Percentiles rank a stretch among this genome's conserved stretches.
phyloP scores from a whole-genome alignment of 2,888 invertebrate species.

The Galerucella nymphaeae region DNA sequence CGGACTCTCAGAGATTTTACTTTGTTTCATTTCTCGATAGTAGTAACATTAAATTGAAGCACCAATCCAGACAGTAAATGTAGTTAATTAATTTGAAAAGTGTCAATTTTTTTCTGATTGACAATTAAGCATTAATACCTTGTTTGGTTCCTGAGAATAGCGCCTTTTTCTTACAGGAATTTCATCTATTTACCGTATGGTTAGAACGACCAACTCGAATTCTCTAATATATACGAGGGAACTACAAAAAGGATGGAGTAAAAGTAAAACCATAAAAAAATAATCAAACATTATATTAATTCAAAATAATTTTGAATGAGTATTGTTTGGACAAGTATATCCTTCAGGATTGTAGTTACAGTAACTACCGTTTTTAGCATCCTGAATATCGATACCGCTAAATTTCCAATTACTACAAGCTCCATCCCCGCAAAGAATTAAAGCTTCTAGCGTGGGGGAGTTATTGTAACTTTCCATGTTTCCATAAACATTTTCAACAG shows the following conservation, averaged over 20 bases:
- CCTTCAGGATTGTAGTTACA: slow-evolving; percentile 39
- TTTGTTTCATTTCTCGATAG: slow-evolving; percentile 32
- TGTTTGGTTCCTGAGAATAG: slow-evolving; percentile 45
- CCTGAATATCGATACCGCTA: slow-evolving; percentile 33
- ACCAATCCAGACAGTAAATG: slow-evolving; percentile 35
- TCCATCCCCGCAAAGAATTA: slow-evolving; percentile 25
- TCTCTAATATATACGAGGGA: not conserved
- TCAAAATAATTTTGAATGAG: not conserved
- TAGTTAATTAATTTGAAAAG: slow-evolving; percentile 45
- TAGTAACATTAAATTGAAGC: slow-evolving; percentile 42
- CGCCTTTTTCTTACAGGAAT: slow-evolving; percentile 36
- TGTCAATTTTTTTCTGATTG: slow-evolving; percentile 36
- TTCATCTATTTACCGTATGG: slow-evolving; percentile 19
- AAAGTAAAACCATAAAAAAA: no score
- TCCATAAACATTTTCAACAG: slow-evolving; percentile 22
- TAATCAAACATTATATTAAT: not conserved
- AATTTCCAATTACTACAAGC: slow-evolving; percentile 35
- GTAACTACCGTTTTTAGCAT: slow-evolving; percentile 31
- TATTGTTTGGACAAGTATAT: slow-evolving; percentile 24
- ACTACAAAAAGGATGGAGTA: not conserved
- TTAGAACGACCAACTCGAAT: not conserved
- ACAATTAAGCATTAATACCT: slow-evolving; percentile 46
- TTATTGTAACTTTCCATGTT: slow-evolving; percentile 24
- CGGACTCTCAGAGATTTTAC: slow-evolving; percentile 27
- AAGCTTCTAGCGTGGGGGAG: slow-evolving; percentile 15